phyloP scores from a whole-genome alignment of 2,113 vertebrate species.

The Chaetorhynchus papuensis region DNA sequence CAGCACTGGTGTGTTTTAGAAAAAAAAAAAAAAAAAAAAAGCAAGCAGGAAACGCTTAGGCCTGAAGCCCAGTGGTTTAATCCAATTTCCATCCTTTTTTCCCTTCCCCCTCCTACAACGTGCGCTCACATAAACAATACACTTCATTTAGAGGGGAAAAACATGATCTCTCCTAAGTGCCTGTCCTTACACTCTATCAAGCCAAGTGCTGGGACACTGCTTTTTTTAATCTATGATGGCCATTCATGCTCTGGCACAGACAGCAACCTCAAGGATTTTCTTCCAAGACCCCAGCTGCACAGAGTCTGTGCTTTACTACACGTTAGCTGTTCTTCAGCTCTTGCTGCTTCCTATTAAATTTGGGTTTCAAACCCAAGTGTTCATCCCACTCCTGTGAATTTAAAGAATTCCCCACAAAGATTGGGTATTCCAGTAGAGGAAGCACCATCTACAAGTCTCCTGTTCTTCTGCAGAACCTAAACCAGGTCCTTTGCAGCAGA shows the following conservation, averaged over 20 bases:
- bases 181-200: background rate
- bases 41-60: conserved; percentile 39
- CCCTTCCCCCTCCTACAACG: conserved; percentile 1
- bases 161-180: background rate
- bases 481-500: background rate
- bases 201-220: background rate
- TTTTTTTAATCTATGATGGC: background rate
- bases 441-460: background rate
- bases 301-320: background rate
- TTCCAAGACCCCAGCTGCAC: background rate
- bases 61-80: conserved; percentile 55
- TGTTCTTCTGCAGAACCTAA: background rate
- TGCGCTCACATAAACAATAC: background rate
- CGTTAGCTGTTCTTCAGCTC: background rate
- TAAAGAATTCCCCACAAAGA: background rate
- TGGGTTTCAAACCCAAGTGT: background rate
- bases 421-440: background rate
- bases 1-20: background rate
- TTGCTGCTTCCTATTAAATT: background rate
- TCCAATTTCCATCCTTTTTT: conserved; percentile 35
- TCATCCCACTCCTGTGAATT: background rate
- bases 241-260: background rate
- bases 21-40: background rate
- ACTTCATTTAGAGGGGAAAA: background rate
- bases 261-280: background rate